phyloP scores from a whole-genome alignment of 1,140 invertebrate genomes.

The Coenobita brevimanus region DNA sequence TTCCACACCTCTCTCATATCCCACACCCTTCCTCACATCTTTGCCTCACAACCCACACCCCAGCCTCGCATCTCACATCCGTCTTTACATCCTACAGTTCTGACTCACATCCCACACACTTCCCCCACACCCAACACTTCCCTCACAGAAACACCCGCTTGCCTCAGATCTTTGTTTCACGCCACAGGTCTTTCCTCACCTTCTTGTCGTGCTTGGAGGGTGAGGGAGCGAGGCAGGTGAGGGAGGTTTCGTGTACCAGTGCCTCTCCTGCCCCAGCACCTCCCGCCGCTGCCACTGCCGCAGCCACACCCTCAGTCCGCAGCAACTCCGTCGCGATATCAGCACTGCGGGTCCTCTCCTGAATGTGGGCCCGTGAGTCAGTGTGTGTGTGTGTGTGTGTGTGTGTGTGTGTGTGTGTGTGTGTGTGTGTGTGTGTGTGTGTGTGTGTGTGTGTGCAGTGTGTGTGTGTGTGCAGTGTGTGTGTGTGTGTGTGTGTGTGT shows the following conservation, averaged over 20 bases:
- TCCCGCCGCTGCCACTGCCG: neutral
- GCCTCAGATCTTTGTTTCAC: too few relatives aligned
- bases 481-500: neutral
- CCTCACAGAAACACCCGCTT: too few relatives aligned
- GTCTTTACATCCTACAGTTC: too few relatives aligned
- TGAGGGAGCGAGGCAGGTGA: constrained; percentile 58
- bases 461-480: too few relatives aligned
- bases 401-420: neutral
- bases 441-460: neutral
- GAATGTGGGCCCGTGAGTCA: neutral
- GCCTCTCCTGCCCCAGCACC: constrained; percentile 22
- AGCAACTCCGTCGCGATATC: constrained; percentile 66
- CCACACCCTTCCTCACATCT: too few relatives aligned
- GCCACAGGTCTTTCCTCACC: too few relatives aligned
- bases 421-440: neutral
- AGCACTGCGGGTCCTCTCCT: constrained; percentile 65
- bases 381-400: neutral
- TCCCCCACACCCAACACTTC: too few relatives aligned
- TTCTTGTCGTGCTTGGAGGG: constrained; percentile 65
- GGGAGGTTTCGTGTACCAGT: constrained; percentile 54
- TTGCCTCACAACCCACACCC: too few relatives aligned
- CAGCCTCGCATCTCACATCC: too few relatives aligned
- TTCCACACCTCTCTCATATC: too few relatives aligned
- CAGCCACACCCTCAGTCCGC: neutral
- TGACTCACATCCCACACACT: too few relatives aligned